Conservation (phyloP, 2,888 invertebrate genomes). For the Pinctada fucata region DNA sequence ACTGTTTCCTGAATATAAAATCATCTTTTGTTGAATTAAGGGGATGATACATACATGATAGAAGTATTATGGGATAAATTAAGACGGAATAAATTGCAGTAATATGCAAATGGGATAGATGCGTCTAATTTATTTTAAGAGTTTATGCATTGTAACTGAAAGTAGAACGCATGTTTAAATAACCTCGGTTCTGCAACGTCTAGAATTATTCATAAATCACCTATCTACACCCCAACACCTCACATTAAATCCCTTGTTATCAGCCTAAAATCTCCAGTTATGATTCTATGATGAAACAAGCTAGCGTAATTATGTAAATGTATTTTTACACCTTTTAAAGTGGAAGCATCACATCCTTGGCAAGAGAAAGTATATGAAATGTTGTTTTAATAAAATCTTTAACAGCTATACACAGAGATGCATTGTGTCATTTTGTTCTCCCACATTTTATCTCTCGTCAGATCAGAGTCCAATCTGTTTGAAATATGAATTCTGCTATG, state of each 20-base stretch:
- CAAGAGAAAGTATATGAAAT: slow-evolving; percentile 8
- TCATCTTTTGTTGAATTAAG: not conserved
- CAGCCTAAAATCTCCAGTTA: slow-evolving; percentile 22
- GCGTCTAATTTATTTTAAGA: slow-evolving; percentile 19
- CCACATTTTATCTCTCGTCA: slow-evolving; percentile 17
- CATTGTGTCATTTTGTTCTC: slow-evolving; percentile 10
- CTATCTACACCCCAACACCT: slow-evolving; percentile 2
- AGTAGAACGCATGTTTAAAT: slow-evolving; percentile 23
- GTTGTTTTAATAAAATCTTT: slow-evolving; percentile 20
- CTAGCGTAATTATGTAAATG: slow-evolving; percentile 28
- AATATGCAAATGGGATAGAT: slow-evolving; percentile 1
- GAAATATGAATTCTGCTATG: slow-evolving; percentile 16
- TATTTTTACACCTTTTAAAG: slow-evolving; percentile 18
- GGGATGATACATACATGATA: not conserved
- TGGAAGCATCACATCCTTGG: slow-evolving; percentile 5
- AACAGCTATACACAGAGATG: not conserved
- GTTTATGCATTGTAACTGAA: slow-evolving; percentile 5
- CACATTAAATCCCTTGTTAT: slow-evolving; percentile 11
- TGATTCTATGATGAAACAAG: slow-evolving; percentile 20
- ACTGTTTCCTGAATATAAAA: not conserved
- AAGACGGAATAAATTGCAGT: not conserved
- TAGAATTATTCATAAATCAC: slow-evolving; percentile 20
- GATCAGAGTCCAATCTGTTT: slow-evolving; percentile 25
- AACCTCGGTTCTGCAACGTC: slow-evolving; percentile 18
- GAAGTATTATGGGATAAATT: not conserved